phyloP scores from a whole-genome alignment of 2,113 vertebrate species.

The Bufo gargarizans region DNA sequence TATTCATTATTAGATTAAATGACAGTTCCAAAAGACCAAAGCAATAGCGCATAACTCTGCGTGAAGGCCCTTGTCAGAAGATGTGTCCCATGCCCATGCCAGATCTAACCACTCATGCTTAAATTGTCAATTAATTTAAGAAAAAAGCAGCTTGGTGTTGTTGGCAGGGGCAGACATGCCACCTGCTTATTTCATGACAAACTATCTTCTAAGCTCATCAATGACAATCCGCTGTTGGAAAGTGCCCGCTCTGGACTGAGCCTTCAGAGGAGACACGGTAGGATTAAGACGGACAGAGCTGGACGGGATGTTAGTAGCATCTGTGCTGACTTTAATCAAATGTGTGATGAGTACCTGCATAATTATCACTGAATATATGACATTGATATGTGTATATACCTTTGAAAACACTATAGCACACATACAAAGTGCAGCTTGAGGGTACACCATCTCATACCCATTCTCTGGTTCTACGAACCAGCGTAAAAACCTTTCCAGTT shows the following conservation, averaged over 20 bases:
- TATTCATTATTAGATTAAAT: conserved; percentile 23
- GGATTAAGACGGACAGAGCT: background rate
- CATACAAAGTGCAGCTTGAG: too few relatives aligned
- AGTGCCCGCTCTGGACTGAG: background rate
- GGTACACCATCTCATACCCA: too few relatives aligned
- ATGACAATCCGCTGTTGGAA: background rate
- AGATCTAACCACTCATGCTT: conserved; percentile 37
- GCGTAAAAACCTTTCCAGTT: too few relatives aligned
- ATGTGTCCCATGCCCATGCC: background rate
- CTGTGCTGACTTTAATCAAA: conserved; percentile 25
- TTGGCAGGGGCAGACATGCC: conserved; percentile 18
- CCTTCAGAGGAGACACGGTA: conserved; percentile 6
- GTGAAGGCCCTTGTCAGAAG: background rate
- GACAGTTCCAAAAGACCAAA: background rate
- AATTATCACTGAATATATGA: background rate
- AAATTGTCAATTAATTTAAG: conserved; percentile 45
- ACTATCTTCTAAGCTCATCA: conserved; percentile 30
- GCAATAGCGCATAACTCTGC: background rate
- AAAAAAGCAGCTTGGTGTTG: background rate
- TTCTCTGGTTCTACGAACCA: too few relatives aligned
- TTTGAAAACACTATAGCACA: too few relatives aligned
- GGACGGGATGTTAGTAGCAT: background rate
- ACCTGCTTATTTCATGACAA: conserved; percentile 39
- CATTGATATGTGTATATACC: too few relatives aligned
- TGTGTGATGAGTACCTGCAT: background rate